Base-by-base conservation (phyloP, 2,888 invertebrate genomes). In the Kuschelorhynchus macadamiae region DNA sequence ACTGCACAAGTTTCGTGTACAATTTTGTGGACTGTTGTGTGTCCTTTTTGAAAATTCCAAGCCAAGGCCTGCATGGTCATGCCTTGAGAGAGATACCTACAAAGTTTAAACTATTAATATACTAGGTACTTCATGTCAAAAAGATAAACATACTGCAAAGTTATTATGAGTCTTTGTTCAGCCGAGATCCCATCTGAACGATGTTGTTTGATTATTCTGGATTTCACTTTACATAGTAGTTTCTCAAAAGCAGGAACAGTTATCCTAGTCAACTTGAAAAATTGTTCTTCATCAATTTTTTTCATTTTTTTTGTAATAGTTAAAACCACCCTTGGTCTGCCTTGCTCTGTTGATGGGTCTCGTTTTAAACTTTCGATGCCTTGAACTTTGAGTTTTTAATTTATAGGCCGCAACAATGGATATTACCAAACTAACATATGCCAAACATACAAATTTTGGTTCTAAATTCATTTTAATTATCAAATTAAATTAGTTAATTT, bases 11-110 rank as follows among this genome's bases (percentile, higher is more conserved):
- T 71, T 20, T 70, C 71, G 50, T 71, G 61, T 9, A 72, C 56
- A 8, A 77, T 77, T 65, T 72, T 46, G 25, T 75, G 73, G 1
- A 75, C 69, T 0, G 75, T 77, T 8, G 73, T 68, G 14, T 25
- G 30, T 8, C 71, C 68, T n/a, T 72, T 50, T 33, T 70, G 47
- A 50, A 61, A 73, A 41, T 14, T 57, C 64, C 47, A 49, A 17
- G 64, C 64, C n/a, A 64, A 12, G n/a, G 11, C 33, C 32, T 64
- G 64, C 56, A 64, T 57, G 3, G 20, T 14, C 1, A 41, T 41
- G 1, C 64, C 64, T 20, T 64, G 64, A 18, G 64, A 56, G 1
- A 64, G 18, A 17, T 56, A 64, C 20, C 64, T 64, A 25, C n/a
- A 57, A 47, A 46, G n/a, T n/a, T n/a, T n/a, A n/a, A n/a, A n/a